Evolutionary conservation across 2,113 vertebrate species (phyloP), one percentile per base, ranked within the genome.

Genomic region (Elaphurus davidianus): DNA sequence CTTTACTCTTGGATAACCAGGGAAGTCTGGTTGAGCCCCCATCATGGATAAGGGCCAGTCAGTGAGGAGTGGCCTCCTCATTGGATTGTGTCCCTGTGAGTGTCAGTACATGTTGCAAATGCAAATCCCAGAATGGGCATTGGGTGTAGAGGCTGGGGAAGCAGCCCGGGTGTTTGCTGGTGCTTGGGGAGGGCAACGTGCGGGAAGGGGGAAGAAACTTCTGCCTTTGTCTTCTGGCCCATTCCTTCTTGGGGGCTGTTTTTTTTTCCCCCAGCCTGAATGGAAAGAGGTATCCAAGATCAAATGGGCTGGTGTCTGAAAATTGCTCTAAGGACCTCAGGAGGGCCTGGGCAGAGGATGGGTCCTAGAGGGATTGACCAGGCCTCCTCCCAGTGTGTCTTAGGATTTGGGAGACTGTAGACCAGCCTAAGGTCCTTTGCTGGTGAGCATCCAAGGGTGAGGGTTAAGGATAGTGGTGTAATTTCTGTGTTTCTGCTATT

Each of bases 401-500:
- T 55, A 36, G 45, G 30, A 74, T n/a, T 79, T 78, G 79, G 59
- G 21, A 10, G 5, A 45, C 47, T 45, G n/a, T 47, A 79, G 45
- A 27, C 27, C 40, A 54, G 17, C 16, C 47, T 4, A 14, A 90
- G 47, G 15, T 33, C 14, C 12, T 81, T 81, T 54, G 40, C 28
- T 96, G 67, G 21, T 14, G 40, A 67, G 15, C 14, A 2, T 47
- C 36, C 14, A 2, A 11, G 13, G 36, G 17, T 11, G 33, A 43
- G 28, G 47, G 11, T 64, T 84, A 40, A 55, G 5, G 11, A 45
- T 15, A 19, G 5, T 27, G 5, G 15, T 60, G 64, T 36, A 3
- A n/a, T 67, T 64, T 89, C 43, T 85, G 27, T 81, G 23, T 36
- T 91, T 94, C 64, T 90, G 33, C 62, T n/a, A 17, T 57, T 96